Percentiles rank a stretch among this genome's conserved stretches.
Evolutionary conservation across 2,113 vertebrate genomes (phyloP).

Genomic region (Urocynchramus pylzowi): DNA sequence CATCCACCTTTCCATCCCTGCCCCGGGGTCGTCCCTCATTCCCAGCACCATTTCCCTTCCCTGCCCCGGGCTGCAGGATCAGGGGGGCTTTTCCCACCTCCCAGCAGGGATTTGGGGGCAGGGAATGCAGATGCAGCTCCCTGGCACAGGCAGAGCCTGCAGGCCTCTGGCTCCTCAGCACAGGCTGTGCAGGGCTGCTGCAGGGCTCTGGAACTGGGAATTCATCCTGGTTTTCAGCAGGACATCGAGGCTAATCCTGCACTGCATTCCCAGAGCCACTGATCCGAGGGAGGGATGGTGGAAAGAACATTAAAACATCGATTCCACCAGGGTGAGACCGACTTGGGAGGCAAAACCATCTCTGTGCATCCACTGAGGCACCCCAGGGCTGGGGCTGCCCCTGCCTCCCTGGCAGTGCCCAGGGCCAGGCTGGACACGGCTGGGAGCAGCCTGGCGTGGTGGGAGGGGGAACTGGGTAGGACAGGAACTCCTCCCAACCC

Average conservation of each 20-base stretch:
- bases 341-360: not conserved
- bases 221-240: not conserved
- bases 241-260: not conserved
- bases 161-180: not conserved
- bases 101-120: not conserved
- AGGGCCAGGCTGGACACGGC: not conserved
- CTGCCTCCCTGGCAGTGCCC: not conserved
- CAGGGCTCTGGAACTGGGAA: not conserved
- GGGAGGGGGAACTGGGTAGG: not conserved
- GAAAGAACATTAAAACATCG: not conserved
- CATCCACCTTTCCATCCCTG: not conserved
- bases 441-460: not conserved
- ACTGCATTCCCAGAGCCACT: not conserved
- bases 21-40: not conserved
- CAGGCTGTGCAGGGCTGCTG: not conserved
- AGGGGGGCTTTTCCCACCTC: not conserved
- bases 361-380: not conserved
- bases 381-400: not conserved
- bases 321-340: fast-evolving
- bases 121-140: not conserved
- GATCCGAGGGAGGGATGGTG: not conserved
- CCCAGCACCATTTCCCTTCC: not conserved
- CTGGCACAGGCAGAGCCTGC: too few relatives aligned
- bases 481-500: not conserved
- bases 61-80: not conserved